Conservation (phyloP, 2,888 invertebrate species). For the Dynastes grantii region DNA sequence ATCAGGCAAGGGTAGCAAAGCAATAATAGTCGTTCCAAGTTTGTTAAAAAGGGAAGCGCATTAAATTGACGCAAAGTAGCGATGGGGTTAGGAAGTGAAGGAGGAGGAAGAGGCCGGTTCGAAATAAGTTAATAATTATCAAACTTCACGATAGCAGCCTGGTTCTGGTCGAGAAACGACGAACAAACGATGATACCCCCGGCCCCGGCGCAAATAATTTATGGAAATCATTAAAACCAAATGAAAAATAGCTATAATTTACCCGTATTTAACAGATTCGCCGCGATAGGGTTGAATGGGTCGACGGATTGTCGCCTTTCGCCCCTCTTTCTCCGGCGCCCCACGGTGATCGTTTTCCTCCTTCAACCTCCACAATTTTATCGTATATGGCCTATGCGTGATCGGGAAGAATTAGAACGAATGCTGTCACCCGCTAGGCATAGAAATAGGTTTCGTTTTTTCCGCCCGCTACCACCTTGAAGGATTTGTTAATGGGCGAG, state of each 20-base stretch:
- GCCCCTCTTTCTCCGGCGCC: background rate
- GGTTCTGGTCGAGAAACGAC: constrained; percentile 8
- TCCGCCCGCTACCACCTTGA: constrained; percentile 20
- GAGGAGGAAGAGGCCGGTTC: constrained; percentile 19
- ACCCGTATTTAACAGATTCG: constrained; percentile 48
- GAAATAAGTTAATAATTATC: constrained; percentile 48
- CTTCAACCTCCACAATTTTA: background rate
- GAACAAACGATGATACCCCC: background rate
- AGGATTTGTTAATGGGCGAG: constrained; percentile 34
- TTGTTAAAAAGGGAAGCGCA: constrained; percentile 7
- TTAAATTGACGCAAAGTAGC: constrained; percentile 20
- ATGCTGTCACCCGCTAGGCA: constrained; percentile 33
- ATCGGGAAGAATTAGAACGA: constrained; percentile 41
- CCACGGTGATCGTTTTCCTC: constrained; percentile 12
- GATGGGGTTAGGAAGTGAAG: background rate
- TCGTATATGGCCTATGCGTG: constrained; percentile 33
- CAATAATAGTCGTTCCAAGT: constrained; percentile 19
- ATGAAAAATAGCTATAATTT: constrained; percentile 50
- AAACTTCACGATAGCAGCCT: constrained; percentile 47
- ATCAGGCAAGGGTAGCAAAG: constrained; percentile 5
- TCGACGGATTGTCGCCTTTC: constrained; percentile 38
- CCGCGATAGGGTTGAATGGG: constrained; percentile 49
- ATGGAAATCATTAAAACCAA: constrained; percentile 49
- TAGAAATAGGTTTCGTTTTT: constrained; percentile 43
- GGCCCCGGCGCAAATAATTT: constrained; percentile 39